phyloP scores from a whole-genome alignment of 2,113 vertebrate genomes.

The Ictalurus furcatus region DNA sequence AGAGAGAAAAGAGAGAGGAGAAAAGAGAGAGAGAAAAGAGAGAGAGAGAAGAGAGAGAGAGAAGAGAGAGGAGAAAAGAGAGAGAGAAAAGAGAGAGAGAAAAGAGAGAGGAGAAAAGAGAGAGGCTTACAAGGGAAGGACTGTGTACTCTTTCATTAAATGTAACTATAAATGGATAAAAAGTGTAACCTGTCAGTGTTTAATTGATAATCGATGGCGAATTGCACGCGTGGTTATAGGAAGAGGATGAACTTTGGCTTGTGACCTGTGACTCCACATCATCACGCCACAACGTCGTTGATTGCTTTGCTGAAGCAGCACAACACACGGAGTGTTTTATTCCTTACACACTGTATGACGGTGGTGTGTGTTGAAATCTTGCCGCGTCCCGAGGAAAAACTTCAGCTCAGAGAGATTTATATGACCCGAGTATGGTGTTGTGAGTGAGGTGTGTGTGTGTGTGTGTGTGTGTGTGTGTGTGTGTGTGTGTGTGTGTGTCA shows the following conservation, averaged over 20 bases:
- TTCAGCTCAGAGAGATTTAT: neutral
- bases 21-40: too few relatives aligned
- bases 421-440: neutral
- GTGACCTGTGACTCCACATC: neutral
- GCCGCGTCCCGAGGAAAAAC: neutral
- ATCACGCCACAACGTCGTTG: neutral
- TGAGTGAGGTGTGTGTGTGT: constrained; percentile 8
- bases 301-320: neutral
- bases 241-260: neutral
- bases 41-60: too few relatives aligned
- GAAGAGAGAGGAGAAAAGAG: too few relatives aligned
- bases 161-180: neutral
- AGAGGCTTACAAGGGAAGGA: neutral
- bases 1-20: too few relatives aligned
- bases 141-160: neutral
- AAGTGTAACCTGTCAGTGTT: neutral
- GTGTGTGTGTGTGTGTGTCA: neutral
- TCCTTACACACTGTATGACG: neutral
- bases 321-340: neutral
- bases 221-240: neutral
- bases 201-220: neutral
- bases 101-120: too few relatives aligned
- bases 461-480: neutral
- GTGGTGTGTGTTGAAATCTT: neutral
- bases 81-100: too few relatives aligned